Base-by-base conservation (phyloP, 2,113 vertebrate genomes). In the Hystrix brachyura region DNA sequence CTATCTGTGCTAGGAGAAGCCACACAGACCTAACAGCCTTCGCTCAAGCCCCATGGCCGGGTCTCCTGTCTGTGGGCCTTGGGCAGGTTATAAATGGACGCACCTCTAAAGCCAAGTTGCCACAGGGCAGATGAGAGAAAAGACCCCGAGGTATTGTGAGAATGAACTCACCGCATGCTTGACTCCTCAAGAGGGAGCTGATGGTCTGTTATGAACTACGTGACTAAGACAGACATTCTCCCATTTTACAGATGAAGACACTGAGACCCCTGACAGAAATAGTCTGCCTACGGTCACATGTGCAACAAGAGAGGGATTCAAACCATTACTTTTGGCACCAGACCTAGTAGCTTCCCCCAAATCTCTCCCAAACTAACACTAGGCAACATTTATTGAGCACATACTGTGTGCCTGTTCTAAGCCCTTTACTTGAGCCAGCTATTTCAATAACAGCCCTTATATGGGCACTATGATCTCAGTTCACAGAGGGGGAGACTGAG, bases 171-270 rank as follows among this genome's bases (percentile, higher is more conserved):
- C 64, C 48, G 32, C 17, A 0, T 0, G 67, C 65, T 0, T 0
- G 32, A 14, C 55, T 84, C 27, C 48, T 23, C 60, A 38, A 3
- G 4, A 2, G 13, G 7, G 7, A 60, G 43, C 69, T 14, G 32
- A 12, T 29, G 55, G 25, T 46, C 69, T 13, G 11, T 27, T 57
- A 21, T 32, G 11, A 62, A 34, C 59, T 29, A 18, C 4, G 0
- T 6, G 7, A 23, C 53, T 6, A 11, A 74, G 46, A 34, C 4
- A 18, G n/a, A 15, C 60, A 60, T 6, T 43, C 43, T 14, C 55
- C 53, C 81, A 21, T 72, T 38, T 81, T 74, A 84, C 59, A 90
- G 84, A 74, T 25, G 27, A 46, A n/a, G 27, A 96, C 34, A 43
- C 88, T 3, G 55, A 62, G 32, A 32, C 80, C 84, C 55, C 85